A percentile compares a stretch with the other conserved stretches of the same genome.
Evolutionary conservation across 2,888 invertebrate species (phyloP).

Genomic region (Amphiduros pacificus): DNA sequence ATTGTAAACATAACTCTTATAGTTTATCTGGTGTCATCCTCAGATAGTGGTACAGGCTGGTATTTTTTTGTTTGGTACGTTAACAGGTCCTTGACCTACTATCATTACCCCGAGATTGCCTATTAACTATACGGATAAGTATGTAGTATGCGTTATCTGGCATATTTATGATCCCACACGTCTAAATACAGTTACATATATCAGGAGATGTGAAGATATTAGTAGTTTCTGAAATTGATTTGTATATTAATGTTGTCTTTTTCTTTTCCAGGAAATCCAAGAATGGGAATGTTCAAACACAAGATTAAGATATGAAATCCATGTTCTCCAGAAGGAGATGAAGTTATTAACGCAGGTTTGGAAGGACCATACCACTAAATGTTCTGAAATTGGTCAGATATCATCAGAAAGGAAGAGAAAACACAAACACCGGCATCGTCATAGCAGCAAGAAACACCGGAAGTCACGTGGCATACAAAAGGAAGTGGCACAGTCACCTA

Average conservation of each 20-base stretch:
- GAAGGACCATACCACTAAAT: neutral
- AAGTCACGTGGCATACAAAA: neutral
- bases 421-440: too few species aligned
- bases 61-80: neutral
- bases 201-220: too few species aligned
- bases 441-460: too few species aligned
- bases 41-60: neutral
- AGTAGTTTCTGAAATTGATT: too few species aligned
- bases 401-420: neutral
- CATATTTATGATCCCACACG: too few species aligned
- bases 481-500: neutral
- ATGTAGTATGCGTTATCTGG: neutral
- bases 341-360: neutral
- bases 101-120: too few species aligned
- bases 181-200: too few species aligned
- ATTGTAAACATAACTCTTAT: too few species aligned
- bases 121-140: too few species aligned
- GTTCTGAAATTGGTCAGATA: neutral
- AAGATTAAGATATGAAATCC: slow-evolving; percentile 7
- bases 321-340: slow-evolving; percentile 4
- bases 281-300: slow-evolving; percentile 16
- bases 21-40: too few species aligned
- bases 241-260: too few species aligned
- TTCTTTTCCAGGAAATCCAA: slow-evolving; percentile 14
- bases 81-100: too few species aligned